Conservation (phyloP, 2,888 invertebrate species). For the Protodeltote pygarga region DNA sequence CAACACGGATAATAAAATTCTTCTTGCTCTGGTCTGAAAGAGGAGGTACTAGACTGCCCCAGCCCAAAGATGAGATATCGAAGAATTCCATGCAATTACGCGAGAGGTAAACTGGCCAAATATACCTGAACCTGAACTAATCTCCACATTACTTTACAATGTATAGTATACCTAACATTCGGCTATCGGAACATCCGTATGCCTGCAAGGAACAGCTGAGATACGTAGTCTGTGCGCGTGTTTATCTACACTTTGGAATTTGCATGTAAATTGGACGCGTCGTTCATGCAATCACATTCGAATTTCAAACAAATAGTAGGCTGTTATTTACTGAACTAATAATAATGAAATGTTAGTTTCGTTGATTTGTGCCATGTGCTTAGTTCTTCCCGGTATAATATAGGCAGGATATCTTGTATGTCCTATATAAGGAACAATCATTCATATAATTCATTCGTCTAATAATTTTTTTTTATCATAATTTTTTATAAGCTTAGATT, state of each 20-base stretch:
- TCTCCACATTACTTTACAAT: too few species aligned
- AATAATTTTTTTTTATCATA: too few species aligned
- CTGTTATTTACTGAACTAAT: conserved; percentile 27
- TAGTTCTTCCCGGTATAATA: too few species aligned
- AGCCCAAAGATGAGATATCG: too few species aligned
- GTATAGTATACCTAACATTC: not conserved
- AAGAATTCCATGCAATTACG: too few species aligned
- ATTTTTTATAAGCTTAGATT: too few species aligned
- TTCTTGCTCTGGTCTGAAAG: too few species aligned
- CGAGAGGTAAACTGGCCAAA: too few species aligned
- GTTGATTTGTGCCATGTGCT: conserved; percentile 11
- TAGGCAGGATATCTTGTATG: not conserved
- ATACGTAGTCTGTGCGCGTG: conserved; percentile 14
- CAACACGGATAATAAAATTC: too few species aligned
- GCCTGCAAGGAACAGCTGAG: conserved; percentile 7
- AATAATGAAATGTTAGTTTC: conserved; percentile 18
- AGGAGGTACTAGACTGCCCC: too few species aligned
- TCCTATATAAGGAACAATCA: not conserved
- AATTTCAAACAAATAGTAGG: conserved; percentile 36
- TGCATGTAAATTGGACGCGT: conserved; percentile 43
- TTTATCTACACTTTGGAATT: conserved; percentile 43
- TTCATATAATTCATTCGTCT: conserved; percentile 1
- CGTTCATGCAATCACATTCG: conserved; percentile 46
- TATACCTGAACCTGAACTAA: too few species aligned
- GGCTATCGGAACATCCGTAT: too few species aligned